Base-by-base conservation (phyloP, 2,797 vertebrate species). In the Pelodytes ibericus region DNA sequence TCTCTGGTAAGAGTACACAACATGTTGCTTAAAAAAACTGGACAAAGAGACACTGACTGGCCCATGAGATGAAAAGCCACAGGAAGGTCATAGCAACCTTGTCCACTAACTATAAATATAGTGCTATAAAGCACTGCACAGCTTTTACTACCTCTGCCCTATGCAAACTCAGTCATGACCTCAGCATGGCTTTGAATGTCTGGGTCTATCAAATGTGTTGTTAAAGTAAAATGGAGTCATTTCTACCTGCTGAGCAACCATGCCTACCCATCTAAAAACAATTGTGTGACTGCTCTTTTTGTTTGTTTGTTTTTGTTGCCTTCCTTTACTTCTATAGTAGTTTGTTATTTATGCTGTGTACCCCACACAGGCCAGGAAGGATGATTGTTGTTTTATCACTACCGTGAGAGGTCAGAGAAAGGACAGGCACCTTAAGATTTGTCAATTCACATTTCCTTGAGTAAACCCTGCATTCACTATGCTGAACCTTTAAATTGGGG, bases 341-440 rank as follows among this genome's bases (percentile, higher is more conserved):
- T 49, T 33, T 39, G 30, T 64, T 63, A 58, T 63, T 72, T 53
- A 11, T 44, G 15, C n/a, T 44, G 41, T 44, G 41, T 15, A 53
- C 49, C n/a, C 22, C 20, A 24, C 49, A 53, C 49, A 53, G 49
- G n/a, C 49, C 49, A 3, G 22, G n/a, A 53, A 53, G 49, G 49
- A 20, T 20, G 49, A 53, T 24, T 53, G 49, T 24, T 24, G 11
- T 53, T 53, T 53, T 53, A 53, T 11, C 49, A 53, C 49, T 53
- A 20, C 49, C 49, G 5, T 20, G 49, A 53, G 49, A 53, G 49
- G 49, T 53, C 49, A 53, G n/a, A 53, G 16, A 53, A 53, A 24
- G 49, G 49, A 22, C 49, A 53, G 8, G 7, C 36, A 39, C 16
- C n/a, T 53, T 15, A 15, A 24, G 49, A 24, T 53, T n/a, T 53